These are phyloP conservation scores for Hydrolagus affinis DNA, from an alignment of 2,113 vertebrate genomes.

Conservation along the genomic window DNA sequence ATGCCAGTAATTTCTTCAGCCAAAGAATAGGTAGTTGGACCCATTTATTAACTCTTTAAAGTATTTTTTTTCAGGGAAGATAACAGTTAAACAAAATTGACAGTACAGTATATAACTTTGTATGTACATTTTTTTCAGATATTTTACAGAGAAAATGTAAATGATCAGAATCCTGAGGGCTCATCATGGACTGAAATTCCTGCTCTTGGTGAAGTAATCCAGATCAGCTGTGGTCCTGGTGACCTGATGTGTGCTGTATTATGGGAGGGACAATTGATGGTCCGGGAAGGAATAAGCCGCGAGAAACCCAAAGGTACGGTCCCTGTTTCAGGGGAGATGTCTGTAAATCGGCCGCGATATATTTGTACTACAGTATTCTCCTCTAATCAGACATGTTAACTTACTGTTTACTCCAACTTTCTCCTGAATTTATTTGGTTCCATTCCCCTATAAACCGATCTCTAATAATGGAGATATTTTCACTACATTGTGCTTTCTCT, in stretches of 20 bases:
- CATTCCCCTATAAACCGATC: not conserved
- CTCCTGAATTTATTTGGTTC: constrained; percentile 34
- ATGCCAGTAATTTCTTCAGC: not conserved
- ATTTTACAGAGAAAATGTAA: constrained; percentile 83
- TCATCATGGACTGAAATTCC: constrained; percentile 68
- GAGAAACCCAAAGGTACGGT: constrained; percentile 76
- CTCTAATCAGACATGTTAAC: not conserved
- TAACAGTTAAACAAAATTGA: not conserved
- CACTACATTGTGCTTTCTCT: not conserved
- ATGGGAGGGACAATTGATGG: constrained; percentile 90
- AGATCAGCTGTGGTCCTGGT: constrained; percentile 85
- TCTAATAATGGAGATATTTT: too few relatives aligned
- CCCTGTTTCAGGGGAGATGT: not conserved
- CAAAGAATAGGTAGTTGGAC: not conserved
- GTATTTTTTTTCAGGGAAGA: not conserved
- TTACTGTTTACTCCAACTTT: not conserved
- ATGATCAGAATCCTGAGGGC: constrained; percentile 80
- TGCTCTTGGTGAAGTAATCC: constrained; percentile 81
- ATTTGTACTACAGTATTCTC: too few relatives aligned
- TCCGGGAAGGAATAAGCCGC: constrained; percentile 79
- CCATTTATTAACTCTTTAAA: not conserved
- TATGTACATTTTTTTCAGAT: constrained; percentile 56
- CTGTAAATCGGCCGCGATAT: not conserved
- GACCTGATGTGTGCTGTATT: constrained; percentile 90
- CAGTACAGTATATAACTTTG: not conserved